phyloP scores from a whole-genome alignment of 2,888 invertebrate species.

The Noctua janthe region DNA sequence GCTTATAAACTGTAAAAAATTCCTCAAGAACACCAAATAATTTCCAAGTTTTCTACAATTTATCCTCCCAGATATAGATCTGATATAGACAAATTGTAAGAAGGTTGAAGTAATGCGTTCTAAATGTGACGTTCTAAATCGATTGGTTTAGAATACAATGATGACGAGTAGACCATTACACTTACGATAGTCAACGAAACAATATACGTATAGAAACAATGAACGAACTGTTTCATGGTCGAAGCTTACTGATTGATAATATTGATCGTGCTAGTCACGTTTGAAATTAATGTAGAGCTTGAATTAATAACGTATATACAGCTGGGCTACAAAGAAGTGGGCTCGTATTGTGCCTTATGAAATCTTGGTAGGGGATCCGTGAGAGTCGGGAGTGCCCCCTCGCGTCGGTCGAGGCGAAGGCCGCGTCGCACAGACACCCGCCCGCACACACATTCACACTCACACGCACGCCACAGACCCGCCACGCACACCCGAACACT shows the following conservation, averaged over 20 bases:
- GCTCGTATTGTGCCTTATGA: constrained; percentile 24
- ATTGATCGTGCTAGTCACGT: constrained; percentile 38
- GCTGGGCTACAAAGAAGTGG: constrained; percentile 15
- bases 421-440: constrained; percentile 30
- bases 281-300: constrained; percentile 15
- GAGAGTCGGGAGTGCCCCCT: constrained; percentile 36
- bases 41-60: background rate
- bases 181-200: background rate
- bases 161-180: background rate
- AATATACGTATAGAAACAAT: background rate
- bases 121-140: background rate
- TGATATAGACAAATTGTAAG: background rate
- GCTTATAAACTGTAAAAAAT: background rate
- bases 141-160: background rate
- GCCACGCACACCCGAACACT: constrained; percentile 19
- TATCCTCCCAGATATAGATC: background rate
- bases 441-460: background rate
- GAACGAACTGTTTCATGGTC: background rate
- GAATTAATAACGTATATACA: constrained; percentile 37
- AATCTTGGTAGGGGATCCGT: constrained; percentile 46
- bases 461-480: background rate
- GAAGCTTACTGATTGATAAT: constrained; percentile 27
- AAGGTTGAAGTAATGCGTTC: background rate
- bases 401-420: constrained; percentile 63
- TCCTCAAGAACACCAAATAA: background rate